phyloP scores from a whole-genome alignment of 2,888 invertebrate species.

The Drosophila meridionalis region DNA sequence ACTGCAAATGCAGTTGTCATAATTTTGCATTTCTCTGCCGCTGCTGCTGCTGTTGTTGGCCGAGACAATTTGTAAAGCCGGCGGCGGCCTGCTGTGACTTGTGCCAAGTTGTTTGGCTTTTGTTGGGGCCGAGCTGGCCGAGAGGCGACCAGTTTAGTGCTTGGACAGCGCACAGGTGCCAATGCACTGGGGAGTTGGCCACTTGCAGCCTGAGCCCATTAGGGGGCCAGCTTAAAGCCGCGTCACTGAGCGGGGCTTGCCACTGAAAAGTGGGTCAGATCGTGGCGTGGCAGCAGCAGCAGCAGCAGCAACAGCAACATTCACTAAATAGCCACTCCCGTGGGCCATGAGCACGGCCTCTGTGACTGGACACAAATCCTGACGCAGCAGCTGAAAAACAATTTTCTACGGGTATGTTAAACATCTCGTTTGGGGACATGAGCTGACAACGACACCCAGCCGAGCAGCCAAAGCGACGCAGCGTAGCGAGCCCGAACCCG shows the following conservation, averaged over 20 bases:
- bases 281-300: slow-evolving; percentile 60
- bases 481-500: slow-evolving; percentile 1
- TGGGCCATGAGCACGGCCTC: slow-evolving; percentile 3
- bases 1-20: slow-evolving; percentile 81
- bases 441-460: slow-evolving; percentile 65
- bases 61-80: slow-evolving; percentile 69
- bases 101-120: slow-evolving; percentile 73
- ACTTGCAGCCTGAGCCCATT: slow-evolving; percentile 59
- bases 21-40: slow-evolving; percentile 74
- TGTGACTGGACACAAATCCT: slow-evolving; percentile 70
- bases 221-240: slow-evolving; percentile 67
- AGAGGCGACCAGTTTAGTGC: slow-evolving; percentile 62
- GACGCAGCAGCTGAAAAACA: slow-evolving; percentile 77
- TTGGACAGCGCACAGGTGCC: slow-evolving; percentile 53
- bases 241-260: slow-evolving; percentile 40
- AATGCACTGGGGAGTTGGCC: slow-evolving; percentile 23
- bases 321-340: slow-evolving; percentile 71
- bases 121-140: slow-evolving; percentile 52
- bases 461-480: background rate
- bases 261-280: slow-evolving; percentile 70
- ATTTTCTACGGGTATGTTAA: slow-evolving; percentile 79
- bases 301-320: slow-evolving; percentile 51
- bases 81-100: slow-evolving; percentile 74
- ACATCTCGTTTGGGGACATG: slow-evolving; percentile 69
- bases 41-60: slow-evolving; percentile 19